Base-by-base conservation (phyloP, 2,797 vertebrate species). In the Iguana delicatissima region DNA sequence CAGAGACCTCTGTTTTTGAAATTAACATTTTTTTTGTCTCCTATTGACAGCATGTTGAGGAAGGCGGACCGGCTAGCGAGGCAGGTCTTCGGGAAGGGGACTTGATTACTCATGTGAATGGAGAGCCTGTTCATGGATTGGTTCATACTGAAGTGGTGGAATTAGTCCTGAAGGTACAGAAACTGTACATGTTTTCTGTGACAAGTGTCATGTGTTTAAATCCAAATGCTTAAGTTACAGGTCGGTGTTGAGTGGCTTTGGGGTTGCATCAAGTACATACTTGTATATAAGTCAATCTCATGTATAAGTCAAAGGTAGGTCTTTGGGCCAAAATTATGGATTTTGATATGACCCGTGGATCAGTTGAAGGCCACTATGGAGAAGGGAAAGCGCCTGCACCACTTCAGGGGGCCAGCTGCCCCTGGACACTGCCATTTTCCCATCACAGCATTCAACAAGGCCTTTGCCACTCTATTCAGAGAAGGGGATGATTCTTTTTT, bases 121-220 rank as follows among this genome's bases (percentile, higher is more conserved):
- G 99, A 20, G 99, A 99, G 89, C 95, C 98, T 0, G 99, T 99
- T 52, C 98, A 99, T 0, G 99, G 99, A 8, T 97, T 99, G 94
- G 99, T 99, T 72, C 99, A 99, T 96, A 99, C 99, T 0, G 99
- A 99, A 89, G 99, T 99, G 95, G 99, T 99, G 94, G 98, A 99
- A 96, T 98, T 99, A 85, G 98, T 99, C n/a, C 97, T 99, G 62
- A 99, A 99, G 99, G 99, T 99, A 95, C 67, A 95, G 87, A 3
- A 24, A 26, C 59, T 26, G 22, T n/a, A 80, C 32, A 76, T 8
- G 8, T 73, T 3, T n/a, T 26, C 7, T 81, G 64, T 62, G 57
- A 80, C 8, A 81, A 57, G 20, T 62, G 12, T 12, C 59, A 69
- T 79, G 14, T 74, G 22, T 8, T 32, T 77, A 8, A 91, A 38